Evolutionary conservation across 2,113 vertebrate genomes (phyloP), one percentile per base, ranked within the genome.

Genomic region (Erythrolamprus reginae): DNA sequence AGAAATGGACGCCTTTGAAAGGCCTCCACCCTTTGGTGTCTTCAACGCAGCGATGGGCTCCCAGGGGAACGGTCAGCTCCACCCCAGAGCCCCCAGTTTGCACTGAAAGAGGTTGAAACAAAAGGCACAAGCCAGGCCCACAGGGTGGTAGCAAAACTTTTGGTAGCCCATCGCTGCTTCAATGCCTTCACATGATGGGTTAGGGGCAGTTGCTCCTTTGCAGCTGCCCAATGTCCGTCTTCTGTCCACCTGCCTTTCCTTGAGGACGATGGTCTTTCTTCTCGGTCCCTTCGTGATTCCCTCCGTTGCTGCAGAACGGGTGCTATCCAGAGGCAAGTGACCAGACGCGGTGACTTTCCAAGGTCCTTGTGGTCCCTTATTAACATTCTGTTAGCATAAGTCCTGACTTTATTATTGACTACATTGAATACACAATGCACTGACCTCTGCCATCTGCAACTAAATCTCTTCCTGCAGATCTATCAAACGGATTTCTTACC

Each of bases 331-430:
- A 97, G 97, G 97, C 97, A 97, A 90, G 96, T 97, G 97, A 96
- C 97, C 97, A 97, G 97, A 98, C 98, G 97, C 98, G 98, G 99
- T 98, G 98, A 98, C 98, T 99, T 99, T 98, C 97, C 98, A 99
- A 98, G 98, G 98, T 99, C 99, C 98, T 99, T 99, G 98, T 97
- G 97, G 96, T 96, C 96, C 97, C 98, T 98, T 97, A 98, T 99
- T 99, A 99, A 98, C 98, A 99, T 99, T 99, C 99, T 93, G 96
- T 96, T 96, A 97, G 98, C 98, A 98, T 98, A 98, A 98, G 98
- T 98, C 97, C 98, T 98, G 98, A 99, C 98, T 99, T 99, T 99
- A 99, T 99, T 99, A 99, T 99, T 99, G 99, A 99, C 99, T 99
- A 98, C 98, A 98, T 97, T 99, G 98, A 99, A 99, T 99, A 99